Evolutionary conservation across 2,113 vertebrate genomes (phyloP).

Genomic region (Eleginops maclovinus): DNA sequence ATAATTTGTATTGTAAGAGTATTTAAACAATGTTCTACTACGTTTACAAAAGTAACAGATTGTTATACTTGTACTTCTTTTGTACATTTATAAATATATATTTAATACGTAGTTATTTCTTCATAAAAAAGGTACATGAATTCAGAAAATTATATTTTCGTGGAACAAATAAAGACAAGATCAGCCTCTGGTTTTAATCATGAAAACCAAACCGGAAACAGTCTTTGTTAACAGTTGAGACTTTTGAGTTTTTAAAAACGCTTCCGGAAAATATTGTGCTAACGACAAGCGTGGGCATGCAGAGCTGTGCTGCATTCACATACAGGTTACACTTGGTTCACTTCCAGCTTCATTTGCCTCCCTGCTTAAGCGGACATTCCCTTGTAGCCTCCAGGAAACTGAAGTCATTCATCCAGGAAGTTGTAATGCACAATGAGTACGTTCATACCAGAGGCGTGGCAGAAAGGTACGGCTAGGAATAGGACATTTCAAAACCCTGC

Average conservation of each 20-base stretch:
- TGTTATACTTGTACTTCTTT: no score
- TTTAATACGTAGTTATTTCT: no score
- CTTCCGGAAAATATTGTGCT: constrained; percentile 39
- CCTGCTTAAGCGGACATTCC: not conserved
- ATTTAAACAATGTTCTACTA: not conserved
- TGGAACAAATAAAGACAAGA: not conserved
- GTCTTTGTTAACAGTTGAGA: not conserved
- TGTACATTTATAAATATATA: no score
- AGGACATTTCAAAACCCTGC: not conserved
- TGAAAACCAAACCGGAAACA: constrained; percentile 39
- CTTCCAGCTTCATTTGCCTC: not conserved
- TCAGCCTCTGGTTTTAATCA: not conserved
- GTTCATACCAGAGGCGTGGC: no score
- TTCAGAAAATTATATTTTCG: not conserved
- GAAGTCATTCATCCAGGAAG: not conserved
- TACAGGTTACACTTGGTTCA: not conserved
- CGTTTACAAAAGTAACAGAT: no score
- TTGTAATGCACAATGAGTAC: no score
- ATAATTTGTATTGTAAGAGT: no score
- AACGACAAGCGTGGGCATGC: constrained; percentile 24
- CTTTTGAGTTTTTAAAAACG: not conserved
- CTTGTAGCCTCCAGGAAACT: not conserved
- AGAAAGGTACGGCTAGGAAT: not conserved
- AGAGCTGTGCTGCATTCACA: not conserved
- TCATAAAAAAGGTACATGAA: not conserved